Base-by-base conservation (phyloP, 2,797 vertebrate genomes). In the Peromyscus eremicus region DNA sequence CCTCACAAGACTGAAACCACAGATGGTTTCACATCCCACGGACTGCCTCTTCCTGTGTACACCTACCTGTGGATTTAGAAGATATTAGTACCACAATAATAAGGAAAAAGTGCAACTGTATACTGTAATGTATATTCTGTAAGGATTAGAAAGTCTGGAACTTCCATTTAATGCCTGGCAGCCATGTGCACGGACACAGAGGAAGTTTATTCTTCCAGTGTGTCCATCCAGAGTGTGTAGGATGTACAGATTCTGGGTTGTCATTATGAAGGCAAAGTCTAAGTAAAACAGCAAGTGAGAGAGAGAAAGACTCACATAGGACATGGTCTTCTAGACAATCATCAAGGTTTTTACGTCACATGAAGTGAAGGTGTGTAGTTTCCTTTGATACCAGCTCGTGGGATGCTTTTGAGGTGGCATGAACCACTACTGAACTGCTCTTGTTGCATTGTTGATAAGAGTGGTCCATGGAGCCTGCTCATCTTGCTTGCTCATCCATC, bases 391-490 rank as follows among this genome's bases (percentile, higher is more conserved):
- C 57, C 19, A 55, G 29, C 19, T 73, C 73, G 8, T 2, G 21
- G 19, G 16, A 37, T 60, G 57, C 52, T 37, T 62, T 43, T 66
- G 34, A 89, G 40, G 6, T 40, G 23, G 17, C 6, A 21, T 21
- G 29, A 14, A 43, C 11, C 0, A 10, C 64, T 8, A 32, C 49
- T 79, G 21, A 17, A n/a, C 55, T 46, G 8, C 2, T 11, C 46
- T 23, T 16, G 19, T 29, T 27, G 9, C 11, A 3, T 10, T 40
- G 1, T 40, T 43, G 2, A 37, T 27, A 25, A 27, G 37, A 2
- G 0, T 27, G 23, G n/a, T 25, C 62, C 76, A 49, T 0, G 2
- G 17, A 8, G 4, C 2, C 0, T 5, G 37, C 27, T 34, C 4
- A 2, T 3, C 55, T 49, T 40, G 5, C 13, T 25, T 7, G 6